A percentile compares a stretch with the other conserved stretches of the same genome.
Evolutionary conservation across 2,797 vertebrate genomes (phyloP).

Genomic region (Tamandua tetradactyla): DNA sequence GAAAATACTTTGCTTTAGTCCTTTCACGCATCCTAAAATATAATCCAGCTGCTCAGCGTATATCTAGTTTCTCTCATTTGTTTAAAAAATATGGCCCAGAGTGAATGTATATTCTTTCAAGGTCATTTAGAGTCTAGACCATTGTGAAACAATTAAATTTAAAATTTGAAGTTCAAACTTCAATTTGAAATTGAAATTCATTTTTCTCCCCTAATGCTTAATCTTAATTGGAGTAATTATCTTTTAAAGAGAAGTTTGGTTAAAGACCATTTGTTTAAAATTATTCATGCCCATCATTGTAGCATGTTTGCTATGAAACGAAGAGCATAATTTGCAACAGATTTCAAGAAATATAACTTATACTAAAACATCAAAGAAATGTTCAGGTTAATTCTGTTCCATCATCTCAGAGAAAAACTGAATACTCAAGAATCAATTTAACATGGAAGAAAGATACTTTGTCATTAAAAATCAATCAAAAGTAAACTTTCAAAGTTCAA

Average conservation of each 20-base stretch:
- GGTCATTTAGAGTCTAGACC: background rate
- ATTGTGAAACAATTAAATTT: conserved; percentile 47
- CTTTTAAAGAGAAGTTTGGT: conserved; percentile 38
- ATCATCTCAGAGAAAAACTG: conserved; percentile 49
- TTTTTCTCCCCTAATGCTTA: conserved; percentile 4
- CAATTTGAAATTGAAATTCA: too few relatives aligned
- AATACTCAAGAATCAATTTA: conserved; percentile 60
- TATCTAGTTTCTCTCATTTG: background rate
- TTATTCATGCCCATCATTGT: conserved; percentile 19
- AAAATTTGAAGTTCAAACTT: too few relatives aligned
- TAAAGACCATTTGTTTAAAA: conserved; percentile 43
- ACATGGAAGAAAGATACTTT: conserved; percentile 30
- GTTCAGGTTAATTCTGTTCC: conserved; percentile 37
- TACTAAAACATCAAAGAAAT: conserved; percentile 43
- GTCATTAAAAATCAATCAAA: conserved; percentile 71
- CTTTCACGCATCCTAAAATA: background rate
- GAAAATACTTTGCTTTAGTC: background rate
- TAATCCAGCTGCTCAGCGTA: background rate
- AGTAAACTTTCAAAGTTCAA: conserved; percentile 56
- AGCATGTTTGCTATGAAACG: conserved; percentile 16
- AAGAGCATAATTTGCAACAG: conserved; percentile 25
- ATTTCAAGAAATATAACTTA: conserved; percentile 44
- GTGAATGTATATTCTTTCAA: conserved; percentile 11
- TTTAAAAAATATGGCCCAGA: background rate
- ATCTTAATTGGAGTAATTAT: conserved; percentile 51